Evolutionary conservation across 2,113 vertebrate genomes (phyloP), one percentile per base, ranked within the genome.

Genomic region (Melanotaenia duboulayi): DNA sequence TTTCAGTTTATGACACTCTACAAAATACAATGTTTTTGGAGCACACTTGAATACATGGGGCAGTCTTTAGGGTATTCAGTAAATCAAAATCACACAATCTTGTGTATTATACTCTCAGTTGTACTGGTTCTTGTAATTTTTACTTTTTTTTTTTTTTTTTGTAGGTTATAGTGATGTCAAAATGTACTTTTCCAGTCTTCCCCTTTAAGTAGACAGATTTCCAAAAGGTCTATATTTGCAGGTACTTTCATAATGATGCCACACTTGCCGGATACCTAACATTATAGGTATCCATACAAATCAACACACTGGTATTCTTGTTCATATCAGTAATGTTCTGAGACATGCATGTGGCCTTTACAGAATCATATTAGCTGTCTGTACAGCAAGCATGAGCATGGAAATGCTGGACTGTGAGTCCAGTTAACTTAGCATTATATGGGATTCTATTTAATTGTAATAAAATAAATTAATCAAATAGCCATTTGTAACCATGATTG

Each of bases 341-440:
- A 88, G 88, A 87, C 78, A 78, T 92, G 89, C 91, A 91, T 92
- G 91, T 92, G 90, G 91, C 89, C 89, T 91, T 90, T 85, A 78
- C 60, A 52, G 77, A 81, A 73, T 90, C 79, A 74, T 84, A 88
- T 68, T 81, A 84, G 85, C 83, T 86, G 67, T 66, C 58, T 85
- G 68, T 86, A 49, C 87, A 89, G 83, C 85, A 59, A 84, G 91
- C 91, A 90, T 92, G 90, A 86, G 85, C 90, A 92, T 90, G 86
- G 70, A 69, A 78, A 80, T 70, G 80, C 56, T 71, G 71, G 82
- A 77, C 65, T 52, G 11, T 49, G 57, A 72, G 72, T 87, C 81
- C 63, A 71, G 58, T 28, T 69, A 76, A 76, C 66, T 65, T 50
- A 28, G 61, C 56, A 80, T 85, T 84, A 48, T 85, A 81, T 62